A percentile compares a stretch with the other conserved stretches of the same genome.
Evolutionary conservation across 1,140 invertebrate species (phyloP).

Genomic region (Ceratitis capitata): DNA sequence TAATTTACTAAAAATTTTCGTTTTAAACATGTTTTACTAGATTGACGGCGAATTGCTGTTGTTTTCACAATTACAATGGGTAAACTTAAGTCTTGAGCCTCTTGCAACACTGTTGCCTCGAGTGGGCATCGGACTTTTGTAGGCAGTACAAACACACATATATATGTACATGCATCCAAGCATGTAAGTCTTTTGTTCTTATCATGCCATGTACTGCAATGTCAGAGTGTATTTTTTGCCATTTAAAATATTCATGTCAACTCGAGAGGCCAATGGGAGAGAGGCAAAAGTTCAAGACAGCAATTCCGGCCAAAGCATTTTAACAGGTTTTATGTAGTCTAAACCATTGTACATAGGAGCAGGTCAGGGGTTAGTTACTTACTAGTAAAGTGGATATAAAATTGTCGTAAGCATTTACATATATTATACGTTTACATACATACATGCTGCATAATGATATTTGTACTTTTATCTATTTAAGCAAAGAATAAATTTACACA

Average conservation of each 20-base stretch:
- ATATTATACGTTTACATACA: no score
- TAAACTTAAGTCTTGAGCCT: neutral
- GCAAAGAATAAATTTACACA: no score
- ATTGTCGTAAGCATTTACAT: no score
- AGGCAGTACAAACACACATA: neutral
- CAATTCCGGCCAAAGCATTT: neutral
- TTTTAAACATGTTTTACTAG: neutral
- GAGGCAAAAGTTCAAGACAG: neutral
- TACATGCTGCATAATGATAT: no score
- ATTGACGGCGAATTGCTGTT: neutral
- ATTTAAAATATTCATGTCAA: slow-evolving; percentile 27
- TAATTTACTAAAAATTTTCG: neutral
- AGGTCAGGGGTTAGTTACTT: neutral
- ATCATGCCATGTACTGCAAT: neutral
- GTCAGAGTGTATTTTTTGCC: neutral
- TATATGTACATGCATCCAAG: neutral
- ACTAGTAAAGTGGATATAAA: no score
- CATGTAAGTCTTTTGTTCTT: neutral
- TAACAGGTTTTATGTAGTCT: neutral
- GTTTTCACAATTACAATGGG: no score
- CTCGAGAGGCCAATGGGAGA: neutral
- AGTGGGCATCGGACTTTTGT: neutral
- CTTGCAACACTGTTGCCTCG: neutral
- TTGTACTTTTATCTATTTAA: no score
- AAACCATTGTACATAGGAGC: neutral